A percentile compares a stretch with the other conserved stretches of the same genome.
These are phyloP conservation scores for Calliscelio sp. DNA, from an alignment of 2,888 invertebrate genomes.

Conservation along the genomic window DNA sequence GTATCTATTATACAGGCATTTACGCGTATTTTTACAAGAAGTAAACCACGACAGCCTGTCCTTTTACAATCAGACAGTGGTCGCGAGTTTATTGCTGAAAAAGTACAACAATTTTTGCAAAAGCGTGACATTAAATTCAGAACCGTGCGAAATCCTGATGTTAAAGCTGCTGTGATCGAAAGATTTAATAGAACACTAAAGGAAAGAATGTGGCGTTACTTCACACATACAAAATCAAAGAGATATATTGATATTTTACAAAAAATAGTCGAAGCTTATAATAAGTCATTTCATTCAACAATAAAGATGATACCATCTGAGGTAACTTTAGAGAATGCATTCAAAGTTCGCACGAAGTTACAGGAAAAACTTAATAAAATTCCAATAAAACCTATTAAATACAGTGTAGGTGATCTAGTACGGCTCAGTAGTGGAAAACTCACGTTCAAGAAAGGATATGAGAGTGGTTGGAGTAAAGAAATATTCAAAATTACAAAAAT, in stretches of 20 bases:
- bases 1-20: conserved; percentile 68
- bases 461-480: conserved; percentile 25
- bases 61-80: conserved; percentile 75
- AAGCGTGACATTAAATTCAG: conserved; percentile 56
- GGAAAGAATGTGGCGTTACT: conserved; percentile 68
- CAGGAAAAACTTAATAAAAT: not conserved
- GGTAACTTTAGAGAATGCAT: conserved; percentile 32
- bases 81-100: conserved; percentile 74
- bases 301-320: conserved; percentile 36
- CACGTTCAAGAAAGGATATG: conserved; percentile 22
- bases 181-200: conserved; percentile 56
- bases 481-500: conserved; percentile 23
- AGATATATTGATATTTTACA: conserved; percentile 77
- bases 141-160: conserved; percentile 52
- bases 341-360: not conserved
- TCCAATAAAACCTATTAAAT: conserved; percentile 25
- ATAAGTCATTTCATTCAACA: conserved; percentile 59
- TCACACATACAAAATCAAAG: conserved; percentile 37
- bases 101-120: conserved; percentile 8
- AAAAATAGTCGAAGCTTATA: conserved; percentile 75
- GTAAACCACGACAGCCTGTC: conserved; percentile 30
- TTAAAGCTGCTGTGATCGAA: conserved; percentile 53
- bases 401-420: conserved; percentile 9
- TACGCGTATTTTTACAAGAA: conserved; percentile 66
- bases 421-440: too few relatives aligned